Evolutionary conservation across 2,113 vertebrate genomes (phyloP).

Genomic region (Gorilla gorilla): DNA sequence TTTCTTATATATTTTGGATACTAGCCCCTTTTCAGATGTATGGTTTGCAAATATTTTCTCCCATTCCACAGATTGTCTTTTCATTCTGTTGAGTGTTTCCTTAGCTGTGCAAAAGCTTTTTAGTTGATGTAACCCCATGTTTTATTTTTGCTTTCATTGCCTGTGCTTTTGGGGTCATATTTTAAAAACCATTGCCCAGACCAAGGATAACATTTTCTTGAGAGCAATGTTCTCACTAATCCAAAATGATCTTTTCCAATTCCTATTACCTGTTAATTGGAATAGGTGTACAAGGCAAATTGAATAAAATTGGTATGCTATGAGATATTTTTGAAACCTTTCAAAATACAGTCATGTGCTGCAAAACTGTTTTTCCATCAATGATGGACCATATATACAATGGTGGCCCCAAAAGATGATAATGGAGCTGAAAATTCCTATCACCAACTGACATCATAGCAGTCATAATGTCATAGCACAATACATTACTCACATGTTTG

Average conservation of each 20-base stretch:
- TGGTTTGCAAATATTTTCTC: neutral
- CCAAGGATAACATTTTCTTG: neutral
- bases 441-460: neutral
- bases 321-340: neutral
- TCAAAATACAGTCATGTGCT: neutral
- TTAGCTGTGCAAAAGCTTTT: neutral
- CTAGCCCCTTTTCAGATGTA: neutral
- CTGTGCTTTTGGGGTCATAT: neutral
- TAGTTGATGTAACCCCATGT: neutral
- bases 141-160: neutral
- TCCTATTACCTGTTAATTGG: neutral
- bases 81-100: neutral
- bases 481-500: neutral
- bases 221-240: neutral
- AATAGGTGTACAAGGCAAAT: neutral
- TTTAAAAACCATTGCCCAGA: neutral
- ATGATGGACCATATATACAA: neutral
- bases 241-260: neutral
- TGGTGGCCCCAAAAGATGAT: neutral
- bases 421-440: neutral
- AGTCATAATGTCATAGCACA: neutral
- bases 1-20: neutral
- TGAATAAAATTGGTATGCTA: neutral
- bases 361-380: neutral
- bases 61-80: neutral